A percentile compares a stretch with the other conserved stretches of the same genome.
These are phyloP conservation scores for Chrysolina haemoptera DNA, from an alignment of 2,888 invertebrate genomes.

Conservation along the genomic window DNA sequence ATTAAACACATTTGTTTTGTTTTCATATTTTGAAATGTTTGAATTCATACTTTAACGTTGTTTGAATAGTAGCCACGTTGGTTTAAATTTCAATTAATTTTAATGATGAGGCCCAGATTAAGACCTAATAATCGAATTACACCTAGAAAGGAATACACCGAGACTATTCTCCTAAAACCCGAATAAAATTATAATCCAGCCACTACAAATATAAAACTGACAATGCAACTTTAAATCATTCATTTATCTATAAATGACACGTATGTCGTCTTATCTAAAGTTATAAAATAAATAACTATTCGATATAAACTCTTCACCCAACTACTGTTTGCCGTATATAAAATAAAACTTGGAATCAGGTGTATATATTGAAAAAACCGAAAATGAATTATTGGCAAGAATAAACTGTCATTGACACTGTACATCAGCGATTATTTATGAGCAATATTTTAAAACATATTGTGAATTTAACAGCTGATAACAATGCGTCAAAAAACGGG, in stretches of 20 bases:
- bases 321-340: constrained; percentile 33
- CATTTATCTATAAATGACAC: not conserved
- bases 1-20: too few species aligned
- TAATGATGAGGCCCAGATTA: too few species aligned
- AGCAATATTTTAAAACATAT: constrained; percentile 27
- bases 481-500: constrained; percentile 25
- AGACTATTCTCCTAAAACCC: too few species aligned
- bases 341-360: constrained; percentile 9
- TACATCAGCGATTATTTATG: constrained; percentile 23
- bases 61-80: too few species aligned
- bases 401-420: constrained; percentile 26
- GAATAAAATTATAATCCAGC: too few species aligned
- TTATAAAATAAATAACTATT: constrained; percentile 40
- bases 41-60: too few species aligned
- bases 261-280: constrained; percentile 15
- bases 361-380: constrained; percentile 23
- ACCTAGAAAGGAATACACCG: too few species aligned
- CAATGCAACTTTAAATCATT: not conserved
- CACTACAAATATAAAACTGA: not conserved
- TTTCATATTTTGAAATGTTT: too few species aligned
- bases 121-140: too few species aligned
- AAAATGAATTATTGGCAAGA: constrained; percentile 19
- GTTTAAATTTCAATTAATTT: too few species aligned
- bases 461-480: constrained; percentile 28
- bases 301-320: constrained; percentile 33